These are phyloP conservation scores for Epistrophe eligans DNA, from an alignment of 2,888 invertebrate species.

Conservation along the genomic window DNA sequence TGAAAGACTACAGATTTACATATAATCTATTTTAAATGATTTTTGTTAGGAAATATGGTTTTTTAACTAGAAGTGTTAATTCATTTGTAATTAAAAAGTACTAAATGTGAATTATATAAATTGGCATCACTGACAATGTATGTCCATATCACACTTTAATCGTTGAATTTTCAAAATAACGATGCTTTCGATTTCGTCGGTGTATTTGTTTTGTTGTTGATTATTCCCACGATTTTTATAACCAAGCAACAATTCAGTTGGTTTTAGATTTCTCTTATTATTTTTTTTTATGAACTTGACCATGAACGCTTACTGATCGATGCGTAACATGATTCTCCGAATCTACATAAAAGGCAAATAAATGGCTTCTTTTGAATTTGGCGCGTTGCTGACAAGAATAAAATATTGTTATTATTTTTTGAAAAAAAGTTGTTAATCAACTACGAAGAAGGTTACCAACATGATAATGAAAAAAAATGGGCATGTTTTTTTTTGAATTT, in stretches of 20 bases:
- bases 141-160: not conserved
- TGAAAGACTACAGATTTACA: too few species aligned
- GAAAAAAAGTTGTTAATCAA: not conserved
- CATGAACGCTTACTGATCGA: constrained; percentile 46
- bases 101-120: not conserved
- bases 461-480: not conserved
- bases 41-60: too few species aligned
- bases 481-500: not conserved
- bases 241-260: constrained; percentile 3
- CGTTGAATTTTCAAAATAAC: constrained; percentile 1
- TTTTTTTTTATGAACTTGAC: constrained; percentile 39
- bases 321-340: constrained; percentile 35
- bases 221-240: constrained; percentile 24
- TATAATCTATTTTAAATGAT: too few species aligned
- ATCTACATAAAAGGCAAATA: constrained; percentile 3
- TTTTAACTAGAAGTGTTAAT: too few species aligned
- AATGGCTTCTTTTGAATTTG: constrained; percentile 53
- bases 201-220: not conserved
- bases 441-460: not conserved
- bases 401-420: constrained; percentile 2
- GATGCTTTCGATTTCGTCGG: constrained; percentile 60
- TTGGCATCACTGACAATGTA: not conserved
- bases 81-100: not conserved
- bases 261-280: constrained; percentile 11
- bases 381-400: constrained; percentile 11